A percentile compares a stretch with the other conserved stretches of the same genome.
These are phyloP conservation scores for Criorhina ranunculi DNA, from an alignment of 2,888 invertebrate species.

Conservation along the genomic window DNA sequence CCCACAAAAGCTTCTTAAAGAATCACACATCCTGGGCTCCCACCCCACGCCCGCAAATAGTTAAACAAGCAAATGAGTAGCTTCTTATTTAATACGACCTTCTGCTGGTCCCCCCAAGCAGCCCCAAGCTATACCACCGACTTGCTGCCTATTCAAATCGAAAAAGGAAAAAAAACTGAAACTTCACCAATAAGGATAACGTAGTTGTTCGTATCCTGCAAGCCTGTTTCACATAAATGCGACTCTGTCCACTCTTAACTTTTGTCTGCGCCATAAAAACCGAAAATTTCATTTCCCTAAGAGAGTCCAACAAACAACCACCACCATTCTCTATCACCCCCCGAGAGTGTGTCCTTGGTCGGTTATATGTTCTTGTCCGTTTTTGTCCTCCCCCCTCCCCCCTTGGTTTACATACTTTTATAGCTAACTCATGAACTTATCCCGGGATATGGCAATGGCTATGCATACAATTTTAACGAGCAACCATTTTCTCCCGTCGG, in stretches of 20 bases:
- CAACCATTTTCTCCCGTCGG: conserved; percentile 72
- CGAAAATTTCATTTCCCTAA: conserved; percentile 75
- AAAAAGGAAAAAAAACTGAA: conserved; percentile 29
- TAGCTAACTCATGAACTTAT: conserved; percentile 77
- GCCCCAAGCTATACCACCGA: conserved; percentile 47
- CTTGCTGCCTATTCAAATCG: conserved; percentile 13
- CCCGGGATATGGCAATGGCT: conserved; percentile 77
- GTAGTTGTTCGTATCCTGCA: conserved; percentile 58
- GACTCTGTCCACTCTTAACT: conserved; percentile 76
- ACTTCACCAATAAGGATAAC: conserved; percentile 33
- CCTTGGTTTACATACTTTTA: conserved; percentile 70
- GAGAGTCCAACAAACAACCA: conserved; percentile 62
- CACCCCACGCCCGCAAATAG: conserved; percentile 39
- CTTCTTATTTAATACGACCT: conserved; percentile 67
- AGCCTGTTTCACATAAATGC: conserved; percentile 67
- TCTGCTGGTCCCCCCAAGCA: conserved; percentile 47
- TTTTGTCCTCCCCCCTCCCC: conserved; percentile 6
- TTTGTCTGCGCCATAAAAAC: conserved; percentile 77
- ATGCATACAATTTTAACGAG: conserved; percentile 77
- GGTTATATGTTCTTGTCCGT: conserved; percentile 69
- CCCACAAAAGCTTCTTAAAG: too few relatives aligned
- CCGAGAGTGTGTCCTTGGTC: conserved; percentile 51
- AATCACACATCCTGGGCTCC: conserved; percentile 65
- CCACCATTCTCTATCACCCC: conserved; percentile 27
- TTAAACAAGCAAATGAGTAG: conserved; percentile 74